A percentile compares a stretch with the other conserved stretches of the same genome.
Conservation (phyloP, 2,113 vertebrate species). For the Donacobius atricapilla region DNA sequence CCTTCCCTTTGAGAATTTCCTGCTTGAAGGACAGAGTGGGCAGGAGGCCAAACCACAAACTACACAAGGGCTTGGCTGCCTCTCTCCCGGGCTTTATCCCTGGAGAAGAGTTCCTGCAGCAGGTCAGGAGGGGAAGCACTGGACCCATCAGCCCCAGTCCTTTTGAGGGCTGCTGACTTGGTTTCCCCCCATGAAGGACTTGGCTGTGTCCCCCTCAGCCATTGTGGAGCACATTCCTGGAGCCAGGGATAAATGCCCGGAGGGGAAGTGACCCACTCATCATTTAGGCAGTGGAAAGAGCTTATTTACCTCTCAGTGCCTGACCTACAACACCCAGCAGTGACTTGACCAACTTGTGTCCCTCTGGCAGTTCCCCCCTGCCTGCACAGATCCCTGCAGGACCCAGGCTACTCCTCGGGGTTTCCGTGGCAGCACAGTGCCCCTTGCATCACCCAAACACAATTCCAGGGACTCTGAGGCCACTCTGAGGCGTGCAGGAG, state of each 20-base stretch:
- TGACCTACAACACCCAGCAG: background rate
- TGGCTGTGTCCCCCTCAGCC: background rate
- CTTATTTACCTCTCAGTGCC: background rate
- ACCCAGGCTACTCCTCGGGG: background rate
- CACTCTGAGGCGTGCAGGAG: background rate
- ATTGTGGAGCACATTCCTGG: background rate
- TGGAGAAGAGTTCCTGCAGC: background rate
- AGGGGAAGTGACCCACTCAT: background rate
- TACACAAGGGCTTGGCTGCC: slow-evolving; percentile 3
- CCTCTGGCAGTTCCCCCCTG: background rate
- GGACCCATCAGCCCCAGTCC: background rate
- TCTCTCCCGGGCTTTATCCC: background rate
- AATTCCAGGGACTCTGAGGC: background rate
- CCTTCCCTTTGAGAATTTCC: slow-evolving; percentile 33
- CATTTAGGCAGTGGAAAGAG: background rate
- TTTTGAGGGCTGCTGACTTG: background rate
- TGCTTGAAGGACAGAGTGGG: background rate
- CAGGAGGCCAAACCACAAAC: slow-evolving; percentile 17
- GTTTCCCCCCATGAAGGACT: background rate
- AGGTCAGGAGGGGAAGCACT: background rate
- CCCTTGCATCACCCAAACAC: background rate
- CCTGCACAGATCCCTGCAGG: background rate
- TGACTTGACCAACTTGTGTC: background rate
- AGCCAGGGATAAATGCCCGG: background rate
- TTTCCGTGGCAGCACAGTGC: background rate